Base-by-base conservation (phyloP, 2,888 invertebrate species). In the Harpalus rufipes region DNA sequence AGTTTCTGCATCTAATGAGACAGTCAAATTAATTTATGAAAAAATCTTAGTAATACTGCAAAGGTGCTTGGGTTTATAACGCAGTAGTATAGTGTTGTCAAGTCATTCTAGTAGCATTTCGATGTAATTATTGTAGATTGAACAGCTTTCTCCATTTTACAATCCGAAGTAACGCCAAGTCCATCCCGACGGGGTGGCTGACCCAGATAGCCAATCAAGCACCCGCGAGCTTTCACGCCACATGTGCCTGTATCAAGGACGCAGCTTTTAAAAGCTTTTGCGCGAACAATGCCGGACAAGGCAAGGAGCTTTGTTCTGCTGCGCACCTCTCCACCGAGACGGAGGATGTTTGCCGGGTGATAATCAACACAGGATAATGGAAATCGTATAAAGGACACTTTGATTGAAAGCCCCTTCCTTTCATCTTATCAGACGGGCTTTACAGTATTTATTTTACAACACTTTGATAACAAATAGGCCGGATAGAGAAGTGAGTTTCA, bases 231-330 rank as follows among this genome's bases (percentile, higher is more conserved):
- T 61, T 80, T 59, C 63, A 18, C 80, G 41, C 80, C 61, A 80
- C 61, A 61, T 80, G 80, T 80, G 80, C 16, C 41, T 16, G 32
- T 81, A 63, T 68, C 68, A 68, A 68, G 51, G 63, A 61, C 58
- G 56, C 72, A 84, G 84, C 84, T 84, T 76, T 84, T 84, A 84
- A 84, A 84, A 84, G 84, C 84, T 84, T 78, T 76, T 61, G 79
- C 80, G 80, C 78, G 83, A 21, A 82, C 82, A 72, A 44, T 74
- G 58, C 39, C 61, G 59, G 51, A 83, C 83, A 76, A 59, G 59
- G 16, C 25, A 32, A 14, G 32, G 32, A 58, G 32, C 21, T 63
- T 63, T 63, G 63, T 63, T 21, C 63, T 21, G 18, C 14, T 18
- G 18, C 59, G 59, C 59, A 59, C 59, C 59, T 59, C 59, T 14